A percentile compares a stretch with the other conserved stretches of the same genome.
Conservation (phyloP, 1,140 invertebrate genomes). For the Danaus melanippus region DNA sequence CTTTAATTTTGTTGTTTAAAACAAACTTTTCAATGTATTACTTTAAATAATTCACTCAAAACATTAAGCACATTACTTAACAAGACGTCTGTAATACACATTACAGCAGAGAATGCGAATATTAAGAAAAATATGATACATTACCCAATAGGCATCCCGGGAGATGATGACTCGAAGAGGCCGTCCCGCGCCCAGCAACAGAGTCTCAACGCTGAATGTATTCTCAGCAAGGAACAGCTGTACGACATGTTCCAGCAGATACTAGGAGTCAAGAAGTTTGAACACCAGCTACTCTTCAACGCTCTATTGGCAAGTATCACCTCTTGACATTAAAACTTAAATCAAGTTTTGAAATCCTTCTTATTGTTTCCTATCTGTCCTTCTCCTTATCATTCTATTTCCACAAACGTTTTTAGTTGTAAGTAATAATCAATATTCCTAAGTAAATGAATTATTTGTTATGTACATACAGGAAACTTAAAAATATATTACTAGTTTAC, state of each 20-base stretch:
- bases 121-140: background rate
- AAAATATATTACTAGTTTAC: too few species aligned
- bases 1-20: too few species aligned
- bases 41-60: background rate
- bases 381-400: too few species aligned
- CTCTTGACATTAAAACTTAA: background rate
- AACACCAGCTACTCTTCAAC: slow-evolving; percentile 99
- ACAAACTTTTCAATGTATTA: too few species aligned
- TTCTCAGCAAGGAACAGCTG: slow-evolving; percentile 96
- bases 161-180: slow-evolving; percentile 90
- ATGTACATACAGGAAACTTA: too few species aligned
- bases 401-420: too few species aligned
- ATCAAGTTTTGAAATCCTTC: too few species aligned
- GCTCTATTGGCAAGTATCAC: slow-evolving; percentile 87
- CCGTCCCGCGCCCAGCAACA: slow-evolving; percentile 89
- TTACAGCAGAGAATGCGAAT: background rate
- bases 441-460: too few species aligned
- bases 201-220: slow-evolving; percentile 91
- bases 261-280: slow-evolving; percentile 98
- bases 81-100: background rate
- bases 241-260: slow-evolving; percentile 99
- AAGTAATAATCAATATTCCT: too few species aligned
- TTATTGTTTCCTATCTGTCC: too few species aligned
- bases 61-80: slow-evolving; percentile 1
- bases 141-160: slow-evolving; percentile 66